Evolutionary conservation across 2,797 vertebrate genomes (phyloP).

Genomic region (Cirrhinus molitorella): DNA sequence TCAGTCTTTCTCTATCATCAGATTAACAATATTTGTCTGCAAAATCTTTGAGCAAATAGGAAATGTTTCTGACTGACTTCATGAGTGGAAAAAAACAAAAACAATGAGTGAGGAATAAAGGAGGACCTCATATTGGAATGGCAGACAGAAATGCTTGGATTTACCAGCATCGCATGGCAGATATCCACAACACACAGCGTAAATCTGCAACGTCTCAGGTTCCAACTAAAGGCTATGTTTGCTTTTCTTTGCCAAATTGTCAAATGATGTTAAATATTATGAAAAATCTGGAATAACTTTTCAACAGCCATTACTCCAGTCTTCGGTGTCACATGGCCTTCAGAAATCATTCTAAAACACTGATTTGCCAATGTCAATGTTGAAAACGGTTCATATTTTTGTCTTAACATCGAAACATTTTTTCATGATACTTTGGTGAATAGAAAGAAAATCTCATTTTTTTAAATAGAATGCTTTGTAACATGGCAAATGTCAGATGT

Average conservation of each 20-base stretch:
- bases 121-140: too few species aligned
- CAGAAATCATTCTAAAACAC: too few species aligned
- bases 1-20: neutral
- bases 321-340: neutral
- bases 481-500: neutral
- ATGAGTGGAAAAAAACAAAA: constrained; percentile 37
- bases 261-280: neutral
- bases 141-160: constrained; percentile 2
- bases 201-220: neutral
- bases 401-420: neutral
- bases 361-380: neutral
- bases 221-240: neutral
- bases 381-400: neutral
- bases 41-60: neutral
- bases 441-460: neutral
- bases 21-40: neutral
- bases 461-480: neutral
- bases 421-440: neutral
- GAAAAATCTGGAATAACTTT: neutral
- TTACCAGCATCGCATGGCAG: neutral
- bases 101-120: too few species aligned
- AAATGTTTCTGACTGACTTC: neutral
- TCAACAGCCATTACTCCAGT: too few species aligned
- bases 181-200: constrained; percentile 10
- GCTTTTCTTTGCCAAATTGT: neutral